Evolutionary conservation across 2,797 vertebrate species (phyloP).

Genomic region (Xenops minutus): DNA sequence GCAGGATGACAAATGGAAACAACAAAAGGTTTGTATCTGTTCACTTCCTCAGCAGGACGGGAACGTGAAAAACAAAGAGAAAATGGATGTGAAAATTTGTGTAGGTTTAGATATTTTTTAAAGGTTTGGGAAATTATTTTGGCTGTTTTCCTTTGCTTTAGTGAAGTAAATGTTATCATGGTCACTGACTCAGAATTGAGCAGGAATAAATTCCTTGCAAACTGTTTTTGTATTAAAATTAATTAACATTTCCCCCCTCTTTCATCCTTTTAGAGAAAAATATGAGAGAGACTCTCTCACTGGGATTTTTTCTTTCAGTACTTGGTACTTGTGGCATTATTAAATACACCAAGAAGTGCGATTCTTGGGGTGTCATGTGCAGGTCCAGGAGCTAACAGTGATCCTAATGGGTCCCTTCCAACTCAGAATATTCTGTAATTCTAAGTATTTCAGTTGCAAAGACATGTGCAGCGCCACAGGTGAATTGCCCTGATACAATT

Average conservation of each 20-base stretch:
- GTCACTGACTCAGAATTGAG: not conserved
- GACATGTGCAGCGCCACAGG: fast-evolving
- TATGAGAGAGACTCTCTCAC: not conserved
- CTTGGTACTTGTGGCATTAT: not conserved
- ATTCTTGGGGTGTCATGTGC: not conserved
- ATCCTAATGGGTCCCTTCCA: not conserved
- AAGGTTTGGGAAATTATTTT: not conserved
- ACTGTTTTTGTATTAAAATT: not conserved
- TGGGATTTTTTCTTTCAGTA: not conserved
- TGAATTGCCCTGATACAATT: not conserved
- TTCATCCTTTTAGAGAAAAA: not conserved
- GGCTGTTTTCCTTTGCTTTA: not conserved
- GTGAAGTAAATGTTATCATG: not conserved
- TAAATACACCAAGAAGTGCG: not conserved
- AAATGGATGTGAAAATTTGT: not conserved
- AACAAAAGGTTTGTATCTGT: not conserved
- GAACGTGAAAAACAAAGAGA: not conserved
- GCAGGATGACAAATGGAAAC: not conserved
- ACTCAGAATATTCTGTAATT: not conserved
- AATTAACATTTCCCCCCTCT: not conserved
- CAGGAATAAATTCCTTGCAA: not conserved
- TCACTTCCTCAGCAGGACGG: not conserved
- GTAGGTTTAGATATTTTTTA: not conserved
- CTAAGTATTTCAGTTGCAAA: not conserved
- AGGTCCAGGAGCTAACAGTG: not conserved